Conservation (phyloP, 1,140 invertebrate species). For the Heterodera schachtii region DNA sequence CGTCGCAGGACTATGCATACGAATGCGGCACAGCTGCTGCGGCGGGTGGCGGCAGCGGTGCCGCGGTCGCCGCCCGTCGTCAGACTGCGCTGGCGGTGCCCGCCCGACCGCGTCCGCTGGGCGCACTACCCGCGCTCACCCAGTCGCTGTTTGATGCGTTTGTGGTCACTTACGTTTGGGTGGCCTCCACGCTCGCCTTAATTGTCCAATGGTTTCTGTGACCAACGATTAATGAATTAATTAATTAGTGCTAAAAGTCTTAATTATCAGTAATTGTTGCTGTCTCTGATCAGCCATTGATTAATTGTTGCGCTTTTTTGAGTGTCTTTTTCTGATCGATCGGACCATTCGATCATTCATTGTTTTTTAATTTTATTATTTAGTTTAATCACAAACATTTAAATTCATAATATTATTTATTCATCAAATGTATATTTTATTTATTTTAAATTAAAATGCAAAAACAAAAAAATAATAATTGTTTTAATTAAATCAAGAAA, state of each 20-base stretch:
- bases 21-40: not conserved
- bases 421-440: slow-evolving; percentile 21
- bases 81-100: not conserved
- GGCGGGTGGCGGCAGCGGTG: no score
- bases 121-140: slow-evolving; percentile 1
- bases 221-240: not conserved
- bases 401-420: not conserved
- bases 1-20: no score
- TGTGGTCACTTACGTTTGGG: slow-evolving; percentile 8
- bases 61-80: not conserved
- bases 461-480: no score
- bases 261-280: no score
- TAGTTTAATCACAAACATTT: not conserved
- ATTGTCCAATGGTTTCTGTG: slow-evolving; percentile 14
- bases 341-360: no score
- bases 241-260: no score
- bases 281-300: no score
- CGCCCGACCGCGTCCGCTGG: not conserved
- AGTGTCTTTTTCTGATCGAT: no score
- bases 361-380: no score
- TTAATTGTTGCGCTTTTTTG: no score
- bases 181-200: slow-evolving; percentile 9
- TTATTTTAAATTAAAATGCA: no score
- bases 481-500: no score
- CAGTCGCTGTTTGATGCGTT: slow-evolving; percentile 3